phyloP scores from a whole-genome alignment of 2,797 vertebrate species.

The Adrianichthys oophorus region DNA sequence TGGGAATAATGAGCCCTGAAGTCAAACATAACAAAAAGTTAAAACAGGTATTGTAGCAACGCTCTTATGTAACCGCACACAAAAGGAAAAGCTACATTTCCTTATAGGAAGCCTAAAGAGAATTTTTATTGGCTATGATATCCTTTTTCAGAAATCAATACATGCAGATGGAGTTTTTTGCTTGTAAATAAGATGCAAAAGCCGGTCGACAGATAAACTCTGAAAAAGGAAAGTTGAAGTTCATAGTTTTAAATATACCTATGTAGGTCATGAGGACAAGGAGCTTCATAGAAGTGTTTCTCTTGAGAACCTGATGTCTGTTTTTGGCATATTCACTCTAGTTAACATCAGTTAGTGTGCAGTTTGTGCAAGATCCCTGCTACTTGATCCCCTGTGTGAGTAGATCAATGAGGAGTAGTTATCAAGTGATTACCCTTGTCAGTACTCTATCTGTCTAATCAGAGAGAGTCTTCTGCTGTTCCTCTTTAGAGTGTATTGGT shows the following conservation, averaged over 20 bases:
- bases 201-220: constrained; percentile 15
- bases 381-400: constrained; percentile 28
- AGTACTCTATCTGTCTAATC: constrained; percentile 58
- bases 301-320: constrained; percentile 18
- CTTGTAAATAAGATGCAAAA: constrained; percentile 4
- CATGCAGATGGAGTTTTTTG: constrained; percentile 17
- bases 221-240: constrained; percentile 28
- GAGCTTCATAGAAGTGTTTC: constrained; percentile 44
- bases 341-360: constrained; percentile 6
- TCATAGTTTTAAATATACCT: constrained; percentile 48
- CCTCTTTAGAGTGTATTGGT: constrained; percentile 22
- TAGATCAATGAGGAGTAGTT: constrained; percentile 69
- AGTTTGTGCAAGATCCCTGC: constrained; percentile 30
- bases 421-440: constrained; percentile 69
- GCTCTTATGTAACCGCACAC: constrained; percentile 18
- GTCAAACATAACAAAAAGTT: constrained; percentile 43
- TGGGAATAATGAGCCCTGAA: constrained; percentile 56
- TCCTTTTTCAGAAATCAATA: constrained; percentile 16
- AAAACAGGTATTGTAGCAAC: constrained; percentile 37
- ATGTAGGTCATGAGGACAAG: constrained; percentile 72
- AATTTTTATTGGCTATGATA: constrained; percentile 11
- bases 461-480: constrained; percentile 30
- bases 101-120: constrained; percentile 16
- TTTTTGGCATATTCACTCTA: constrained; percentile 6
- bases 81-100: constrained; percentile 34